Evolutionary conservation across 2,888 invertebrate species (phyloP).

Genomic region (Ectropis crepuscularia): DNA sequence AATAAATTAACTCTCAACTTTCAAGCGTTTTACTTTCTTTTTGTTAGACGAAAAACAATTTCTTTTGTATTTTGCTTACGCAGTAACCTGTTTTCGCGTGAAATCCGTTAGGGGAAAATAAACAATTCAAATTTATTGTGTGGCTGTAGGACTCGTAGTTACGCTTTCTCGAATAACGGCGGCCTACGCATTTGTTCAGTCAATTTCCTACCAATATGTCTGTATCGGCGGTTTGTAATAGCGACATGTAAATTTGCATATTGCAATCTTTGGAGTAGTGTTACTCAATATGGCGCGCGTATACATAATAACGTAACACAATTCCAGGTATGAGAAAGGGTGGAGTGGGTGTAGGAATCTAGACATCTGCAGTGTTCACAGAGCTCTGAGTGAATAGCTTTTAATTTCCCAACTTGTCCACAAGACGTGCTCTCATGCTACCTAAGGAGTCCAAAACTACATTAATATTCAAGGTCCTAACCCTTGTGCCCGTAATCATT

Average conservation of each 20-base stretch:
- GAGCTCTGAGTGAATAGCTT: slow-evolving; percentile 54
- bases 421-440: slow-evolving; percentile 52
- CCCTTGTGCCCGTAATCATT: slow-evolving; percentile 46
- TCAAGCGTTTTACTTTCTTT: slow-evolving; percentile 79
- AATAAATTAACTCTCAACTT: slow-evolving; percentile 83
- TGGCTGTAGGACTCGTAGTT: slow-evolving; percentile 17
- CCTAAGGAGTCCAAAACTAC: slow-evolving; percentile 47
- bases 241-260: slow-evolving; percentile 33
- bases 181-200: slow-evolving; percentile 19
- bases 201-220: slow-evolving; percentile 20
- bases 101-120: slow-evolving; percentile 51
- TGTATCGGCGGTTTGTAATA: slow-evolving; percentile 4
- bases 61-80: slow-evolving; percentile 74
- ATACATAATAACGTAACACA: slow-evolving; percentile 13
- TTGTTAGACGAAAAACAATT: slow-evolving; percentile 76
- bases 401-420: slow-evolving; percentile 56
- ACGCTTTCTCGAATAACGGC: slow-evolving; percentile 10
- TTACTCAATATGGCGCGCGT: slow-evolving; percentile 8
- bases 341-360: slow-evolving; percentile 21
- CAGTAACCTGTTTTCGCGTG: slow-evolving; percentile 56
- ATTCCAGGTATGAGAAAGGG: neutral
- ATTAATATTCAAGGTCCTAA: slow-evolving; percentile 57
- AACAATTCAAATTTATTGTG: slow-evolving; percentile 38
- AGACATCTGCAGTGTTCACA: slow-evolving; percentile 30
- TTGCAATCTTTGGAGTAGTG: slow-evolving; percentile 29